phyloP scores from a whole-genome alignment of 2,113 vertebrate genomes.

The Pygoscelis adeliae region DNA sequence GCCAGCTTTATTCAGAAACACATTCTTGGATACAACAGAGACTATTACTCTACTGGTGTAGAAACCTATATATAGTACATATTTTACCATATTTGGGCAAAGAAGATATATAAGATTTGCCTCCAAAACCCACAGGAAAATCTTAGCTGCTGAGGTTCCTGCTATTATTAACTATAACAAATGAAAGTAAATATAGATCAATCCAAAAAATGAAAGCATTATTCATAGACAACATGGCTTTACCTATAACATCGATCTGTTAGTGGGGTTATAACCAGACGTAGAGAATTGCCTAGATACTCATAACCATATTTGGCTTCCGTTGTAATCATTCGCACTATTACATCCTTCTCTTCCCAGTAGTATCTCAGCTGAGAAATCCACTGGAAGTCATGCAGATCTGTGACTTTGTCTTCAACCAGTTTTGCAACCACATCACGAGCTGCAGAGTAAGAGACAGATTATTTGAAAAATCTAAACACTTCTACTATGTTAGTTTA shows the following conservation, averaged over 20 bases:
- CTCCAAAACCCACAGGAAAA: neutral
- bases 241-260: slow-evolving; percentile 95
- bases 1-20: neutral
- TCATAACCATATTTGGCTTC: slow-evolving; percentile 89
- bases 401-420: slow-evolving; percentile 75
- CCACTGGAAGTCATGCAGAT: slow-evolving; percentile 91
- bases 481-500: neutral
- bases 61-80: neutral
- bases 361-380: slow-evolving; percentile 93
- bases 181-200: neutral
- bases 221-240: neutral
- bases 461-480: neutral
- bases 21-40: neutral
- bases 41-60: neutral
- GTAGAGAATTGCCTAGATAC: slow-evolving; percentile 89
- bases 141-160: neutral
- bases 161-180: neutral
- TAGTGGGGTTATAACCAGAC: slow-evolving; percentile 92
- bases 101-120: neutral
- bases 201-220: neutral
- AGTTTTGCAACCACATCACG: slow-evolving; percentile 89
- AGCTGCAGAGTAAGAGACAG: slow-evolving; percentile 65
- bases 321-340: slow-evolving; percentile 91
- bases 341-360: slow-evolving; percentile 83
- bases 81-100: neutral